phyloP scores from a whole-genome alignment of 2,113 vertebrate species.

The Eclectus roratus region DNA sequence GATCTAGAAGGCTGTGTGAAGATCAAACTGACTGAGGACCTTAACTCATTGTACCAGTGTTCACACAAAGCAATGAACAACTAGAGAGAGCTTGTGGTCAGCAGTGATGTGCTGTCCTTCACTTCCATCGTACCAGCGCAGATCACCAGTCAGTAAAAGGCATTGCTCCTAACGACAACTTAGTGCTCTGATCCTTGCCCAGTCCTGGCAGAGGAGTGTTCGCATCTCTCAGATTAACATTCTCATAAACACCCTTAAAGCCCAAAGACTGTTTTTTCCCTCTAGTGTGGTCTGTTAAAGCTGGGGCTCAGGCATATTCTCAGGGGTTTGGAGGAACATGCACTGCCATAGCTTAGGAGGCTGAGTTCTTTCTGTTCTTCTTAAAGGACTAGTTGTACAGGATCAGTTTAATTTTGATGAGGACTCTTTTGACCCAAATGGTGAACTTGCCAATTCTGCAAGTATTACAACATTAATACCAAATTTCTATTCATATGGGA shows the following conservation, averaged over 20 bases:
- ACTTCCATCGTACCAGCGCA: not conserved
- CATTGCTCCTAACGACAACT: not conserved
- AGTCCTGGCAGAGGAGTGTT: not conserved
- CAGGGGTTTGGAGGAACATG: rapidly evolving
- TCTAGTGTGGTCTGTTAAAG: not conserved
- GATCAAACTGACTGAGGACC: not conserved
- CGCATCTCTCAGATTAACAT: not conserved
- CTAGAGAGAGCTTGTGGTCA: not conserved
- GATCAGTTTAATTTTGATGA: not conserved
- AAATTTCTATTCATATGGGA: not conserved
- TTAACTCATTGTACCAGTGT: not conserved
- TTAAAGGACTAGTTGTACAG: not conserved
- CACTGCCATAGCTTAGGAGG: not conserved
- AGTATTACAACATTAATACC: not conserved
- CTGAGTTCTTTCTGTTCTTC: not conserved
- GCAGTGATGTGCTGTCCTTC: not conserved
- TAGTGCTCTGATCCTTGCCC: not conserved
- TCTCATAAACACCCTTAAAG: not conserved
- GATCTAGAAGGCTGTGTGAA: not conserved
- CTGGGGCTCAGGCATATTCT: not conserved
- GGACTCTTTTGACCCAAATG: not conserved
- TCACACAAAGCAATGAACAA: not conserved
- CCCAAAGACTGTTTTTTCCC: not conserved
- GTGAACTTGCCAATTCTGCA: not conserved
- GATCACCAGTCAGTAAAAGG: not conserved